Percentiles rank a stretch among this genome's conserved stretches.
Conservation (phyloP, 2,113 vertebrate species). For the Oncorhynchus nerka region DNA sequence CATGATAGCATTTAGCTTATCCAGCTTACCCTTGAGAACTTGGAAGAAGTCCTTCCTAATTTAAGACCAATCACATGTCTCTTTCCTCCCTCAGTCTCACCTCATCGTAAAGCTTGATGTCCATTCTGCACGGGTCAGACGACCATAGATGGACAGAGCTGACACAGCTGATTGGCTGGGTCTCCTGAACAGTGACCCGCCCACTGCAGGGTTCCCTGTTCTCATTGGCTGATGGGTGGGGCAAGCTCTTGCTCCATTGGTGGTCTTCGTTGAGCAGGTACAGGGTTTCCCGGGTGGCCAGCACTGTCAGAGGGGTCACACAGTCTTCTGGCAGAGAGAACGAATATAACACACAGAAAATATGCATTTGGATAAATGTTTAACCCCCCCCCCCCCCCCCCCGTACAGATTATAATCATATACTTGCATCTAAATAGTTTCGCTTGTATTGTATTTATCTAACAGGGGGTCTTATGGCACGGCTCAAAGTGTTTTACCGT, state of each 20-base stretch:
- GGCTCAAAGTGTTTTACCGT: too few relatives aligned
- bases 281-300: conserved; percentile 72
- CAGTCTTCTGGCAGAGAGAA: conserved; percentile 47
- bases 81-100: conserved; percentile 60
- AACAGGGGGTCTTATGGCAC: too few relatives aligned
- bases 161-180: conserved; percentile 76
- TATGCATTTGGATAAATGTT: background rate
- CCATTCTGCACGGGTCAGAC: conserved; percentile 74
- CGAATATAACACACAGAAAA: background rate
- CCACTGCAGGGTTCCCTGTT: conserved; percentile 44
- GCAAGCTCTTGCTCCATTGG: conserved; percentile 69
- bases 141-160: conserved; percentile 81
- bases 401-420: too few relatives aligned
- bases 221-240: background rate
- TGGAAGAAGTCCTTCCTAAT: background rate
- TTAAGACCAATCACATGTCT: background rate
- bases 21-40: too few relatives aligned
- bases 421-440: too few relatives aligned
- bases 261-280: conserved; percentile 75
- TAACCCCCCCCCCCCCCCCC: too few relatives aligned
- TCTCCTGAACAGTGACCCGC: conserved; percentile 53
- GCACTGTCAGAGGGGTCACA: conserved; percentile 66
- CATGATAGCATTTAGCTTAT: too few relatives aligned
- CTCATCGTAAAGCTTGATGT: conserved; percentile 91
- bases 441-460: too few relatives aligned